Conservation (phyloP, 2,888 invertebrate genomes). For the Gari tellinella region DNA sequence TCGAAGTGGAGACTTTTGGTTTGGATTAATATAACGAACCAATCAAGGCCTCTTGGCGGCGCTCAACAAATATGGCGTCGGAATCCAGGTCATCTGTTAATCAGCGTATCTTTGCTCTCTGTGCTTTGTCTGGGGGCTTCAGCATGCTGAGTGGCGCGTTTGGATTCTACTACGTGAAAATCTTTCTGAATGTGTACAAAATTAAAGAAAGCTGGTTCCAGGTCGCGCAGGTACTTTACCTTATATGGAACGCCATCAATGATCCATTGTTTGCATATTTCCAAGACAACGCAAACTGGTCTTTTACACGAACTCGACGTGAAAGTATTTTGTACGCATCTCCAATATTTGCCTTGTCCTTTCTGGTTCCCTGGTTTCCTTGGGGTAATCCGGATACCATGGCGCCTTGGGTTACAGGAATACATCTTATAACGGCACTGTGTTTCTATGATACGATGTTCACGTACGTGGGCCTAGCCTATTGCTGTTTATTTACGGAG, state of each 20-base stretch:
- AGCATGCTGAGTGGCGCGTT: constrained; percentile 81
- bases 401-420: constrained; percentile 79
- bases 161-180: constrained; percentile 85
- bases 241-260: constrained; percentile 85
- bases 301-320: constrained; percentile 82
- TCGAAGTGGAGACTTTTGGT: too few species aligned
- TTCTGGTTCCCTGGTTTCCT: constrained; percentile 83
- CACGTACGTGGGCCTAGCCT: constrained; percentile 83
- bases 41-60: too few species aligned
- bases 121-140: constrained; percentile 72
- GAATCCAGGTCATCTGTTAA: constrained; percentile 15
- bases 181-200: constrained; percentile 84
- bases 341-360: constrained; percentile 83
- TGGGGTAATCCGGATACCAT: constrained; percentile 51
- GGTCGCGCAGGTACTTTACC: constrained; percentile 83
- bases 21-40: too few species aligned
- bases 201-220: constrained; percentile 84
- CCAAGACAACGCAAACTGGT: constrained; percentile 76
- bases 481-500: constrained; percentile 83
- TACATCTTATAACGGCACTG: constrained; percentile 84
- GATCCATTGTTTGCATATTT: constrained; percentile 85
- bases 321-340: constrained; percentile 84
- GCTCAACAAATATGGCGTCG: background rate
- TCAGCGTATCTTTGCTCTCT: constrained; percentile 69
- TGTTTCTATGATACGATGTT: constrained; percentile 85